Evolutionary conservation across 2,797 vertebrate species (phyloP).

Genomic region (Champsocephalus gunnari): DNA sequence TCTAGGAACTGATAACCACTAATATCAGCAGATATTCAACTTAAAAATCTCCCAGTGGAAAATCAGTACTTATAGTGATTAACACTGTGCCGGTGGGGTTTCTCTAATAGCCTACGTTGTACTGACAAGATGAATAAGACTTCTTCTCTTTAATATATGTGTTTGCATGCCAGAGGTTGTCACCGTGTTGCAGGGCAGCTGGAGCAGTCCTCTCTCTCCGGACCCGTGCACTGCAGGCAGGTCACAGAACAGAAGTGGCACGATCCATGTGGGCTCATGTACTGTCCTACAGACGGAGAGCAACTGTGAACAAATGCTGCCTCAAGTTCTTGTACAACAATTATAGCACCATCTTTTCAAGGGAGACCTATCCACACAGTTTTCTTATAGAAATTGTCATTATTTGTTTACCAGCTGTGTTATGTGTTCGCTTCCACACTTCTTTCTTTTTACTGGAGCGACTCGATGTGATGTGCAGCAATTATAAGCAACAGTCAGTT

Average conservation of each 20-base stretch:
- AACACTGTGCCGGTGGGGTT: too few species aligned
- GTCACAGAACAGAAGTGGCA: constrained; percentile 87
- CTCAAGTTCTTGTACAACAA: neutral
- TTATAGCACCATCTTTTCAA: neutral
- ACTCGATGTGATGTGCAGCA: constrained; percentile 28
- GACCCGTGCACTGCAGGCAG: constrained; percentile 89
- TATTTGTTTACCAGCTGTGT: constrained; percentile 9
- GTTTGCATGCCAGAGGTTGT: constrained; percentile 23
- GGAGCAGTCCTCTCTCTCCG: constrained; percentile 86
- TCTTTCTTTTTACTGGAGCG: neutral
- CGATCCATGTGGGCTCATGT: constrained; percentile 71
- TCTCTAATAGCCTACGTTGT: too few species aligned
- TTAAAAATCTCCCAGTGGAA: neutral
- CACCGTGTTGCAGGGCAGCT: constrained; percentile 78
- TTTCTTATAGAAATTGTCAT: neutral
- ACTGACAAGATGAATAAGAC: neutral
- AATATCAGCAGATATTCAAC: neutral
- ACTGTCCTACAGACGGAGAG: constrained; percentile 84
- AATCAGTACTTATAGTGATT: too few species aligned
- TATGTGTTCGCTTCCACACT: neutral
- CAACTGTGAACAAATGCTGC: constrained; percentile 26
- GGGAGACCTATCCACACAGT: neutral
- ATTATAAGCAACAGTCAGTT: constrained; percentile 36
- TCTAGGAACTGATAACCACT: too few species aligned
- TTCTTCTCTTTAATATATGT: neutral